Percentiles rank a stretch among this genome's conserved stretches.
These are phyloP conservation scores for Lasioglossum pauxillum DNA, from an alignment of 2,888 invertebrate species.

Conservation along the genomic window DNA sequence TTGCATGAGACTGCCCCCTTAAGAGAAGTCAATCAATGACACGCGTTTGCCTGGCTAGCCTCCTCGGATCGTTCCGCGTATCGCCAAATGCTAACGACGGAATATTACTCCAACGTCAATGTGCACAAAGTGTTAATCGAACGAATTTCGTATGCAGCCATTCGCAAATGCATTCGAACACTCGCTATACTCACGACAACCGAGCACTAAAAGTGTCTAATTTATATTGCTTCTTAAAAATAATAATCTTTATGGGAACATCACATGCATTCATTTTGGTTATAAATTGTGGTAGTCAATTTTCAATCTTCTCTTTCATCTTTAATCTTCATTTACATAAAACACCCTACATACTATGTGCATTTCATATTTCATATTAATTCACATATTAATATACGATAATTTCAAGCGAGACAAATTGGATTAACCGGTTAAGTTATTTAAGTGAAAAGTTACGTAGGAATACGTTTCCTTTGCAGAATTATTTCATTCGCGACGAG, in stretches of 20 bases:
- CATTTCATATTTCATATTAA: neutral
- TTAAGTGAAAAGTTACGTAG: neutral
- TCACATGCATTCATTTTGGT: neutral
- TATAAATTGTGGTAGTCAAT: neutral
- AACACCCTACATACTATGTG: neutral
- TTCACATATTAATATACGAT: neutral
- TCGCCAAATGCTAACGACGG: conserved; percentile 26
- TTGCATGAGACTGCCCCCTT: neutral
- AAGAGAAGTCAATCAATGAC: conserved; percentile 50
- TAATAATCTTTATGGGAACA: neutral
- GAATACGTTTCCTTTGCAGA: neutral
- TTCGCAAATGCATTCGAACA: neutral
- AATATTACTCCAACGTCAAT: conserved; percentile 51
- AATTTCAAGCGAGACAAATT: neutral
- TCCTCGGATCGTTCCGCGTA: conserved; percentile 10
- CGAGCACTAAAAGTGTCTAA: neutral
- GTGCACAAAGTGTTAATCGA: neutral
- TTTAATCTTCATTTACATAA: neutral
- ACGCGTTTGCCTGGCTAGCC: neutral
- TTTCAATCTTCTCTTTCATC: neutral
- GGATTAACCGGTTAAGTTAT: neutral
- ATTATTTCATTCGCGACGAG: neutral
- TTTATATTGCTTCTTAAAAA: neutral
- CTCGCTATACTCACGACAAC: neutral
- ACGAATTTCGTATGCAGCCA: neutral